Conservation (phyloP, 2,888 invertebrate species). For the Zygothrica quintamaculata region DNA sequence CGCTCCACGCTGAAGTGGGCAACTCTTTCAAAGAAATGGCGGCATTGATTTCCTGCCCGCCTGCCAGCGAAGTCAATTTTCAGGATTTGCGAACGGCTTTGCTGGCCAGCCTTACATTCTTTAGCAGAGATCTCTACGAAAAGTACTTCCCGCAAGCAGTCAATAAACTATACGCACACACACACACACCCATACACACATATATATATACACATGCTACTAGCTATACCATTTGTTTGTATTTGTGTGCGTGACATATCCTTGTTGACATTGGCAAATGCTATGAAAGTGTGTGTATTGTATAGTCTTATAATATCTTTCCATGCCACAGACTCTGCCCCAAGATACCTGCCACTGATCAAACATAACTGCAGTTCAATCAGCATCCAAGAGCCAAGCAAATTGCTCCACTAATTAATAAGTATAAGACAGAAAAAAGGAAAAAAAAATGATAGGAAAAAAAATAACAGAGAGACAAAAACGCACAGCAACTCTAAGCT, state of each 20-base stretch:
- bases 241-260: constrained; percentile 69
- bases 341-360: constrained; percentile 3
- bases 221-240: constrained; percentile 37
- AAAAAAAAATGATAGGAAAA: constrained; percentile 27
- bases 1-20: constrained; percentile 31
- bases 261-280: constrained; percentile 69
- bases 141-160: constrained; percentile 81
- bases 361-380: constrained; percentile 47
- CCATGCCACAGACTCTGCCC: background rate
- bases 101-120: constrained; percentile 69
- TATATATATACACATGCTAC: constrained; percentile 7
- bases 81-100: constrained; percentile 78
- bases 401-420: constrained; percentile 72
- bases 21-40: constrained; percentile 76
- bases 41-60: constrained; percentile 73
- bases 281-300: constrained; percentile 5
- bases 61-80: constrained; percentile 78
- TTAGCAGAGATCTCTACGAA: constrained; percentile 78
- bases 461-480: constrained; percentile 21
- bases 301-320: constrained; percentile 2
- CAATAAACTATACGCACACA: constrained; percentile 78
- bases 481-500: constrained; percentile 7
- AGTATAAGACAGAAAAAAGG: constrained; percentile 30
- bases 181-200: constrained; percentile 29
- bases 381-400: constrained; percentile 48